These are phyloP conservation scores for Panthera uncia DNA, from an alignment of 2,113 vertebrate species.

Conservation along the genomic window DNA sequence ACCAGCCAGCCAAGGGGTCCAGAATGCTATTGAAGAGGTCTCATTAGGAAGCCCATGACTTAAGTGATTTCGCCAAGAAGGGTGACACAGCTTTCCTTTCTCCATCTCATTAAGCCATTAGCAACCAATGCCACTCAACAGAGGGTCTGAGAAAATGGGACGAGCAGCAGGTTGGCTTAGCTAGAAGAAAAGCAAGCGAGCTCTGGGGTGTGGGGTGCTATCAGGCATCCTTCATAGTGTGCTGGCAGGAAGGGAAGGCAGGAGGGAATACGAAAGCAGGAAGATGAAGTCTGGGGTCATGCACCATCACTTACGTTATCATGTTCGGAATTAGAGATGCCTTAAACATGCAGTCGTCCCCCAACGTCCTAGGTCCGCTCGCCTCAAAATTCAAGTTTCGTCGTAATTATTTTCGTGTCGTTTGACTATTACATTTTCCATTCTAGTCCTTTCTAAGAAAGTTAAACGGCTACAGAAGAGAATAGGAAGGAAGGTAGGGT, in stretches of 20 bases:
- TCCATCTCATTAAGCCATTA: background rate
- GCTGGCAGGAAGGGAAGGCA: background rate
- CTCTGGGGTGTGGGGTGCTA: background rate
- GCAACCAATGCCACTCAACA: background rate
- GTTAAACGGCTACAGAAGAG: background rate
- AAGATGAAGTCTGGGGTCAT: background rate
- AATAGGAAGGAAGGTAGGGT: background rate
- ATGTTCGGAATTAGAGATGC: background rate
- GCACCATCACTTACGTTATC: background rate
- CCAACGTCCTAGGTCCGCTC: background rate
- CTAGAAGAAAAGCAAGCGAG: background rate
- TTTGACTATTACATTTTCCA: background rate
- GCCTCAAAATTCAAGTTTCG: background rate
- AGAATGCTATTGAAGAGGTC: background rate
- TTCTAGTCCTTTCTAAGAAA: background rate
- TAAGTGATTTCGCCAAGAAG: background rate
- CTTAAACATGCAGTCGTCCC: background rate
- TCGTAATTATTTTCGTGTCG: background rate
- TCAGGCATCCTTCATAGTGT: background rate
- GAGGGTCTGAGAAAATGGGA: background rate
- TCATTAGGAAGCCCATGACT: background rate
- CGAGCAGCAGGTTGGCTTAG: background rate
- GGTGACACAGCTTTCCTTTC: too few relatives aligned
- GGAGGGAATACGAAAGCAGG: background rate
- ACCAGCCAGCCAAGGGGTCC: background rate